Base-by-base conservation (phyloP, 1,140 invertebrate genomes). In the Drosophila busckii region DNA sequence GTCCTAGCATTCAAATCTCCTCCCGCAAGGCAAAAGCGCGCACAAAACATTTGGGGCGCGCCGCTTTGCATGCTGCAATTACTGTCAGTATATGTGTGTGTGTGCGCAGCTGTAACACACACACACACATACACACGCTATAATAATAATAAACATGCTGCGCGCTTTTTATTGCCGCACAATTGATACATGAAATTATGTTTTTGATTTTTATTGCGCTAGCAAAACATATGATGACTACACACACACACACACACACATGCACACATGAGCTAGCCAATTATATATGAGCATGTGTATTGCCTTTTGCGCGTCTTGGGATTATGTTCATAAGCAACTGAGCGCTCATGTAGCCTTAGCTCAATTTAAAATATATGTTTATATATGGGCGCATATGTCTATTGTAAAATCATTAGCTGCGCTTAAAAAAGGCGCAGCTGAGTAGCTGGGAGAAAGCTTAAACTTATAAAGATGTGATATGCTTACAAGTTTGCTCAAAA, bases 191-290 rank as follows among this genome's bases (percentile, higher is more conserved):
- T 54, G 54, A 85, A 85, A 85, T 85, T 70, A 85, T 70, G 69
- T 54, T 73, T 83, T 85, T 85, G 68, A 83, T 83, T 85, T 85
- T 85, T 85, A 85, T 85, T 85, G 64, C 80, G 25, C 19, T 49
- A 25, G 20, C 60, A 38, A 26, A 84, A 82, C 83, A 85, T 85
- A 85, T 85, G 83, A 83, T 85, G 82, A 73, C 75, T 45, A 32
- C 26, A 31, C 28, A 40, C 42, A 40, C 49, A 35, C 20, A 23
- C 22, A 29, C 35, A 10, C 32, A 34, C 20, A 12, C 31, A 25
- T 15, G 15, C 17, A 17, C 17, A 53, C 35, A 49, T 19, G 17
- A 10, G 10, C 15, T 7, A 25, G 55, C 41, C 56, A 61, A 54
- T 65, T 65, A 61, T 13, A 25, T n/a, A n/a, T n/a, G 20, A 25